phyloP scores from a whole-genome alignment of 2,888 invertebrate genomes.

The Kuschelorhynchus macadamiae region DNA sequence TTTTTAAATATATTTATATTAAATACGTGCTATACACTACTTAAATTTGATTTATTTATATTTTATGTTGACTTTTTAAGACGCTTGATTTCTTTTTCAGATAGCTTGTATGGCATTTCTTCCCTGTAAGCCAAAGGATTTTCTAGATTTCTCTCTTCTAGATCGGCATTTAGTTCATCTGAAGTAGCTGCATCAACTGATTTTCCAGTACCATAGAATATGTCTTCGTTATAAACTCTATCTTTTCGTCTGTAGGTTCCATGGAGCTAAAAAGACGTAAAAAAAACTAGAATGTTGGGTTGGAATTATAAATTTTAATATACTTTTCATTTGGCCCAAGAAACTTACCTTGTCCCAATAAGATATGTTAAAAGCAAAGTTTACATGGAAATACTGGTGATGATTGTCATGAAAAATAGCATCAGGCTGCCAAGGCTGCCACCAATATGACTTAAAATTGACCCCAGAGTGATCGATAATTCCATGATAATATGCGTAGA shows the following conservation, averaged over 20 bases:
- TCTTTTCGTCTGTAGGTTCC: constrained; percentile 77
- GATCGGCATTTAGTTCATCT: constrained; percentile 70
- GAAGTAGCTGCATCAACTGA: constrained; percentile 69
- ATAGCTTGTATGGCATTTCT: constrained; percentile 51
- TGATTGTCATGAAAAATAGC: constrained; percentile 84
- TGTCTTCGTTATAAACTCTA: constrained; percentile 78
- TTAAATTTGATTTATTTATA: not conserved
- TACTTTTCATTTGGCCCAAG: too few relatives aligned
- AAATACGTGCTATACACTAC: not conserved
- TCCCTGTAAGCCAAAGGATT: constrained; percentile 69
- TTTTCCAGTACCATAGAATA: constrained; percentile 75
- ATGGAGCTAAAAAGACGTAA: constrained; percentile 72
- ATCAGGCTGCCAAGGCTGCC: constrained; percentile 84
- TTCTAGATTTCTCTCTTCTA: constrained; percentile 68
- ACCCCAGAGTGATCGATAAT: constrained; percentile 84
- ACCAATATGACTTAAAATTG: constrained; percentile 80
- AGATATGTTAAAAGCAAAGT: constrained; percentile 81
- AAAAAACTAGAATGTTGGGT: not conserved
- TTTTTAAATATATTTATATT: not conserved
- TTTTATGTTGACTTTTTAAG: constrained; percentile 12
- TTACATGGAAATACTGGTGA: constrained; percentile 84
- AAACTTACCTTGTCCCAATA: constrained; percentile 77
- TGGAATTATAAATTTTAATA: too few relatives aligned
- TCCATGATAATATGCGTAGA: constrained; percentile 81
- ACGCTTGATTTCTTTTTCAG: constrained; percentile 26